Base-by-base conservation (phyloP, 2,888 invertebrate genomes). In the Atethmia centrago region DNA sequence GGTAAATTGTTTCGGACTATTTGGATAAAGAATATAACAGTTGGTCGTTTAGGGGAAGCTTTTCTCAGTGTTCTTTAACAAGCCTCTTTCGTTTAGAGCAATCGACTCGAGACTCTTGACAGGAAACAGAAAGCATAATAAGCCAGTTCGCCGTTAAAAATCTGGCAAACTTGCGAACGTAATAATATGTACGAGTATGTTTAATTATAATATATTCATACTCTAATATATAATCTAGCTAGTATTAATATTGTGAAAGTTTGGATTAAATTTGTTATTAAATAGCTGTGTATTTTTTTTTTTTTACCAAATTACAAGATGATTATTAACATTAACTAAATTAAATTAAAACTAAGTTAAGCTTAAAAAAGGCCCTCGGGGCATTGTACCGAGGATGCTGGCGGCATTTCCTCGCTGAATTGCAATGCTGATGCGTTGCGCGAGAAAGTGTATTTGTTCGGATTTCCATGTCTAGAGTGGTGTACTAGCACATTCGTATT, bases 81-180 rank as follows among this genome's bases (percentile, higher is more conserved):
- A 88, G 84, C 85, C 88, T 87, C 80, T 77, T 70, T 79, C 85
- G 87, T 80, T 88, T 88, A 90, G 89, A 86, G 90, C 90, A 85
- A 89, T 92, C 85, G 87, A 90, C 82, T 88, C 88, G 80, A 92
- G 91, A 88, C 87, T 89, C 87, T 90, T 86, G 83, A 87, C 74
- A 83, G 74, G 79, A 83, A 85, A 81, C 85, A 84, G 80, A 86
- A 82, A 77, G 79, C 87, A 84, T 84, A 87, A 88, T 87, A 80
- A 82, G 84, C 80, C 79, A 75, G 80, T 66, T 78, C 55, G 42
- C 65, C 61, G 74, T 62, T 79, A 74, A 81, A 85, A 78, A 62
- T 66, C 71, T 61, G 40, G 40, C 42, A 64, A 61, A 79, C 65
- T 69, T 61, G 61, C 42, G 31, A 51, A 70, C 49, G 55, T 40